Evolutionary conservation across 2,113 vertebrate species (phyloP).

Genomic region (Fregata magnificens): DNA sequence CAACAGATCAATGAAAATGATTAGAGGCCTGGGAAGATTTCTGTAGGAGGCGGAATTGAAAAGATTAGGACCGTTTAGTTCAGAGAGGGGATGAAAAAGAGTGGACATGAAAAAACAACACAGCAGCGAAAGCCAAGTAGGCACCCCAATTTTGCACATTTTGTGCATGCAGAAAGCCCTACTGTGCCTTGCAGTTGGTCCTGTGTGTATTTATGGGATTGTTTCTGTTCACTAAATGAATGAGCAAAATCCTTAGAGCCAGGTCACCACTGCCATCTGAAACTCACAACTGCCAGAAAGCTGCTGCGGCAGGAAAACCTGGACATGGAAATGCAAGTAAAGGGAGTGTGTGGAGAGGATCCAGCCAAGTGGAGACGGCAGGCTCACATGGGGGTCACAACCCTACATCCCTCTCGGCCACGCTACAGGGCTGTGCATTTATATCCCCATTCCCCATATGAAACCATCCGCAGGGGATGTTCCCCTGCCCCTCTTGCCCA

Average conservation of each 20-base stretch:
- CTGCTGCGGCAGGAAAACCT: neutral
- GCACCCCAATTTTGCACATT: neutral
- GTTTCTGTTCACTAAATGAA: neutral
- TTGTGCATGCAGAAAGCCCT: neutral
- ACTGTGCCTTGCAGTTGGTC: neutral
- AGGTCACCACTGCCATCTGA: neutral
- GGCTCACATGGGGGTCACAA: neutral
- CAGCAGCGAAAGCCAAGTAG: neutral
- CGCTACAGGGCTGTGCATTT: rapidly evolving
- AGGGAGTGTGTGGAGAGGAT: rapidly evolving
- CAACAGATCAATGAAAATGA: conserved; percentile 59
- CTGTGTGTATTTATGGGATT: neutral
- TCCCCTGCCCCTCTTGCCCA: neutral
- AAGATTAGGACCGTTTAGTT: conserved; percentile 30
- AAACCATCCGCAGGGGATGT: neutral
- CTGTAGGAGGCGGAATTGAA: conserved; percentile 53
- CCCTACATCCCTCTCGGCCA: neutral
- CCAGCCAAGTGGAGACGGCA: neutral
- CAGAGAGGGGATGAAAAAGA: conserved; percentile 34
- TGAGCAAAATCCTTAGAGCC: neutral
- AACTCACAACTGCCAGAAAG: neutral
- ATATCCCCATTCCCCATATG: neutral
- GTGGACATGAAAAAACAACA: neutral
- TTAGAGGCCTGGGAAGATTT: conserved; percentile 56
- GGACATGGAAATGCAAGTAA: neutral